These are phyloP conservation scores for Nyctibius bracteatus DNA, from an alignment of 2,113 vertebrate species.

Conservation along the genomic window DNA sequence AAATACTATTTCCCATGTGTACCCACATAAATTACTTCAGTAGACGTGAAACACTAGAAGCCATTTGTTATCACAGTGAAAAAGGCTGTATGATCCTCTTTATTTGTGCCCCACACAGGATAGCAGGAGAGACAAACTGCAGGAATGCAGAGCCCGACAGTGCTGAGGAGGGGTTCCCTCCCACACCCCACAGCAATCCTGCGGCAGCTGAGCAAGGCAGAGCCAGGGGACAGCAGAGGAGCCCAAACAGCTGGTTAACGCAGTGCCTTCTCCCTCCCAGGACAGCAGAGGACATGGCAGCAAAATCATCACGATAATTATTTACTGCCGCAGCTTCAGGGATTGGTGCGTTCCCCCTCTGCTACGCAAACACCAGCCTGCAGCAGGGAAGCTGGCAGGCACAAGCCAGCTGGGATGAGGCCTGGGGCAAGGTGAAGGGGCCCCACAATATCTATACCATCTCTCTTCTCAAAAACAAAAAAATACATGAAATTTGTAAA, in stretches of 20 bases:
- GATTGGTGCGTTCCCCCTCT: accelerated
- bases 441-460: accelerated
- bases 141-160: neutral
- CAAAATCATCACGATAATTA: neutral
- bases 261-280: neutral
- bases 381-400: neutral
- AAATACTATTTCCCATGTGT: neutral
- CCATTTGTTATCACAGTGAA: neutral
- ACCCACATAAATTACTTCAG: neutral
- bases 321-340: neutral
- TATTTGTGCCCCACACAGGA: neutral
- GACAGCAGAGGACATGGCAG: neutral
- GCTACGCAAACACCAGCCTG: neutral
- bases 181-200: neutral
- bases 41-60: neutral
- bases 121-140: neutral
- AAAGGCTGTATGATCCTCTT: neutral
- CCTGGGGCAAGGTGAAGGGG: neutral
- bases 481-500: accelerated
- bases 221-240: neutral
- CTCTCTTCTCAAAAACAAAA: neutral
- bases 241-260: neutral
- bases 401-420: neutral
- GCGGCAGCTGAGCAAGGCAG: accelerated
- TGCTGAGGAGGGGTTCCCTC: accelerated